A percentile compares a stretch with the other conserved stretches of the same genome.
Evolutionary conservation across 2,888 invertebrate species (phyloP).

Genomic region (Frankliniella intonsa): DNA sequence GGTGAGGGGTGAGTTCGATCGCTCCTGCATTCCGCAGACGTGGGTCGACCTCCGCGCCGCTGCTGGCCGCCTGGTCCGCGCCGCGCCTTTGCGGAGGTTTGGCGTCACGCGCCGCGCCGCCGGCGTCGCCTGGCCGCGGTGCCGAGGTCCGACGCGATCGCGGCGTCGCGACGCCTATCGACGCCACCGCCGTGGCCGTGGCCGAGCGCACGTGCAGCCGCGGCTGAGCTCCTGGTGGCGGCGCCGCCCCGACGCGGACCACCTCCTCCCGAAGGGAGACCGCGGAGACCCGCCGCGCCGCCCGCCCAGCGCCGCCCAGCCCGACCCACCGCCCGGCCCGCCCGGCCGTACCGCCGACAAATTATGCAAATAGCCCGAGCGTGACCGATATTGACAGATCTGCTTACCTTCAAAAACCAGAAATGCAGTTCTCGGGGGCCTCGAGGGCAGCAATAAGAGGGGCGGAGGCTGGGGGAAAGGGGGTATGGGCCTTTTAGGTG

Average conservation of each 20-base stretch:
- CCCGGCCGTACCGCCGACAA: not conserved
- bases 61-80: not conserved
- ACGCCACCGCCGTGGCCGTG: too few species aligned
- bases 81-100: not conserved
- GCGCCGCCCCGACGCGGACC: not conserved
- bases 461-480: not conserved
- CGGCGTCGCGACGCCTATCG: not conserved
- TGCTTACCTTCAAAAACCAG: not conserved
- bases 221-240: not conserved
- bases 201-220: not conserved
- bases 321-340: not conserved
- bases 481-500: not conserved
- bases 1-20: not conserved
- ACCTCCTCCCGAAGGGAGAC: not conserved
- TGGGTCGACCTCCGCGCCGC: not conserved
- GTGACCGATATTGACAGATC: not conserved
- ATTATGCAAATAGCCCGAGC: not conserved
- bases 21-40: not conserved
- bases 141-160: not conserved
- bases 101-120: not conserved
- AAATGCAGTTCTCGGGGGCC: not conserved
- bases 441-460: not conserved
- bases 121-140: not conserved
- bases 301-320: not conserved
- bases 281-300: not conserved